These are phyloP conservation scores for Hemitrygon akajei DNA, from an alignment of 2,797 vertebrate genomes.

Conservation along the genomic window DNA sequence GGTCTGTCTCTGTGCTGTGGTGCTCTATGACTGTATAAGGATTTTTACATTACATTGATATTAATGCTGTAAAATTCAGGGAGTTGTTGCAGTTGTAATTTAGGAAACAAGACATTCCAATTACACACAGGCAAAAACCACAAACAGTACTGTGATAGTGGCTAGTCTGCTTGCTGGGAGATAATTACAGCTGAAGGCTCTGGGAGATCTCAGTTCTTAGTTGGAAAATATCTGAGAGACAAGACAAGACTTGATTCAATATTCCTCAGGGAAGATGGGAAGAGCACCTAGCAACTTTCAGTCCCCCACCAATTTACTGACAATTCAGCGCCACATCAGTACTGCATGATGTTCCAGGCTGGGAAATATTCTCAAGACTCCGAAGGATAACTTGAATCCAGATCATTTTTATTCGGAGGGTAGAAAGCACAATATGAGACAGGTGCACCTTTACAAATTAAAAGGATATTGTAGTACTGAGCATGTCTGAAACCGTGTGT, in stretches of 20 bases:
- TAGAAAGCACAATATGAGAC: neutral
- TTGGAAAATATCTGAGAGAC: neutral
- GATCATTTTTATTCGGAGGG: neutral
- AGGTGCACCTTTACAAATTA: neutral
- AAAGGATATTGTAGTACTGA: neutral
- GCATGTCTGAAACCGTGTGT: neutral
- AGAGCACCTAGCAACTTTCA: neutral
- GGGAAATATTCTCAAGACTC: no score
- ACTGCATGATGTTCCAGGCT: no score
- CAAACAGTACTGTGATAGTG: no score
- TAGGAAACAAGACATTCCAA: neutral
- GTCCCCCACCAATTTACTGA: neutral
- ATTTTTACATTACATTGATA: no score
- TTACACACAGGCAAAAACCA: no score
- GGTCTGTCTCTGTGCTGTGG: no score
- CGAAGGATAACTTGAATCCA: neutral
- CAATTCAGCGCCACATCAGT: no score
- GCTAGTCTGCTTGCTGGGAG: no score
- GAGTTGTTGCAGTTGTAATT: neutral
- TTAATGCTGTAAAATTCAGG: no score
- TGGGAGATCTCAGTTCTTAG: no score
- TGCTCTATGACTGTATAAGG: no score
- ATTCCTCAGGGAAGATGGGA: neutral
- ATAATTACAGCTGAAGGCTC: no score
- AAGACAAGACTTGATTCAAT: neutral